Evolutionary conservation across 2,113 vertebrate genomes (phyloP), one percentile per base, ranked within the genome.

Genomic region (Tor tambroides): DNA sequence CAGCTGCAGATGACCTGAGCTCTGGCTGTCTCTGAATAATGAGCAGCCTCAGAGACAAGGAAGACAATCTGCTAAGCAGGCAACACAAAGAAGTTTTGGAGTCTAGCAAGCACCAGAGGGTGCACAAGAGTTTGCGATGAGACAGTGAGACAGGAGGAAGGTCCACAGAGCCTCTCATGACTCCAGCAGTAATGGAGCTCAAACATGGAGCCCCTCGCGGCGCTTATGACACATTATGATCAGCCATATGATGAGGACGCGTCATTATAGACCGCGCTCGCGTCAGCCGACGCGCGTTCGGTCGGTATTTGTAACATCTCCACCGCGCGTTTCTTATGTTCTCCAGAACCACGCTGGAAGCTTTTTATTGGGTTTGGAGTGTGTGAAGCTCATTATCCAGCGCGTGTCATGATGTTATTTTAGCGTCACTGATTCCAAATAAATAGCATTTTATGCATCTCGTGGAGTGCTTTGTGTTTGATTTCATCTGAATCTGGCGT

Each of bases 11-110:
- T 86, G 88, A 88, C 84, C 88, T 82, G 85, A 88, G 97, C 98
- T 98, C 97, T 97, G 96, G 97, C 97, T 97, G 96, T 97, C 97
- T 98, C 97, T 97, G 97, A 98, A 98, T 99, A 98, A 99, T 98
- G 97, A 98, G 97, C 97, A 96, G 98, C 96, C 96, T 96, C 96
- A 97, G 96, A 96, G 96, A 96, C 96, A 97, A 97, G 97, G 97
- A 97, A 98, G 97, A 99, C 97, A 97, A 97, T 98, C 97, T 97
- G 95, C 96, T 92, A 93, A 96, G 97, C 97, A 96, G 96, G 97
- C 97, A 96, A 96, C 97, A 96, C 97, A 96, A 96, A 97, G 95
- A 95, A 95, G 94, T 95, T 95, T 93, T 94, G 93, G 94, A 95
- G 94, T 93, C 93, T 92, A 94, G 92, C 94, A 94, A 97, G 98